Conservation (phyloP, 2,797 vertebrate genomes). For the Ambastaia sidthimunki region DNA sequence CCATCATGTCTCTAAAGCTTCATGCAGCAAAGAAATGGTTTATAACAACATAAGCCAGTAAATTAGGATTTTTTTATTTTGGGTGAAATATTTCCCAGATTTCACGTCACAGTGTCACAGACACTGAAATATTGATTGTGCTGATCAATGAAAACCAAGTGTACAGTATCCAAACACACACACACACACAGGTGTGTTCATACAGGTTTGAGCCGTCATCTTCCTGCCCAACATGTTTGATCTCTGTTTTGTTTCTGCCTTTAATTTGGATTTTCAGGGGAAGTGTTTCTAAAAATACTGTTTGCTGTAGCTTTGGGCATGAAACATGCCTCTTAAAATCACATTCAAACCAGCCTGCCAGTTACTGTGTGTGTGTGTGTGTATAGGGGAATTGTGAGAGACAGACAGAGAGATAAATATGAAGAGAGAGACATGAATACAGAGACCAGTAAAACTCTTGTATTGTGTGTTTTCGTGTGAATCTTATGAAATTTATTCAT, state of each 20-base stretch:
- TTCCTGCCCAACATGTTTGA: slow-evolving; percentile 71
- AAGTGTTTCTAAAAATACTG: slow-evolving; percentile 81
- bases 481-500: neutral
- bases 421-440: neutral
- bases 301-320: slow-evolving; percentile 75
- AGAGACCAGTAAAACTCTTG: slow-evolving; percentile 48
- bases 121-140: neutral
- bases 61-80: neutral
- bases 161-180: slow-evolving; percentile 63
- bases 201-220: slow-evolving; percentile 76
- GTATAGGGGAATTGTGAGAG: slow-evolving; percentile 68
- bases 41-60: too few species aligned
- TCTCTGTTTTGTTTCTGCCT: slow-evolving; percentile 80
- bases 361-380: slow-evolving; percentile 75
- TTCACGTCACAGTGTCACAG: neutral
- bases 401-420: slow-evolving; percentile 9
- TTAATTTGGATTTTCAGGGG: slow-evolving; percentile 77
- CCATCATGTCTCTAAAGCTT: too few species aligned
- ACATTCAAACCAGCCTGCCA: slow-evolving; percentile 81
- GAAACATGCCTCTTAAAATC: slow-evolving; percentile 84
- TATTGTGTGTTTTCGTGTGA: neutral
- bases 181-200: slow-evolving; percentile 36
- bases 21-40: too few species aligned
- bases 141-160: neutral
- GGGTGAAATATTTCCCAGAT: neutral